These are phyloP conservation scores for Ibycter americanus DNA, from an alignment of 2,797 vertebrate genomes.

Conservation along the genomic window DNA sequence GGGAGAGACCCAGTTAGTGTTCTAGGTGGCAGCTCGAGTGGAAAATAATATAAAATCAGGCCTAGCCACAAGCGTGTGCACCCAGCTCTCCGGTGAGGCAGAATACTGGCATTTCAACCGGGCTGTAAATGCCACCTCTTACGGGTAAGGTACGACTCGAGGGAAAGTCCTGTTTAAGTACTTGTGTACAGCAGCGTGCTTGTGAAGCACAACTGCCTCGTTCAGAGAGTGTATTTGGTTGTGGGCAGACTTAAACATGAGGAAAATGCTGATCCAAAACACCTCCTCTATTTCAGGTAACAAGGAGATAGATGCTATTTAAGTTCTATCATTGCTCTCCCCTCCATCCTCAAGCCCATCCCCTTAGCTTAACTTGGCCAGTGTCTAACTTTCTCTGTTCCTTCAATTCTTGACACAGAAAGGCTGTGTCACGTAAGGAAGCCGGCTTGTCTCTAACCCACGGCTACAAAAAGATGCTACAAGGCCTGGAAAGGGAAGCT, in stretches of 20 bases:
- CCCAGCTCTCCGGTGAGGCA: not conserved
- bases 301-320: not conserved
- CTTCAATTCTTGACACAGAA: not conserved
- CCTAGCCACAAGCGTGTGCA: rapidly evolving
- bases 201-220: not conserved
- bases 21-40: not conserved
- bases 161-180: not conserved
- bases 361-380: not conserved
- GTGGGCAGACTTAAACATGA: not conserved
- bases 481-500: not conserved
- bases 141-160: not conserved
- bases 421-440: not conserved
- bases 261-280: not conserved
- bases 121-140: not conserved
- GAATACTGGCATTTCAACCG: not conserved
- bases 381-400: not conserved
- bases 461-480: not conserved
- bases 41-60: not conserved
- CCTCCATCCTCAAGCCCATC: not conserved
- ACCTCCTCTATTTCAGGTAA: not conserved
- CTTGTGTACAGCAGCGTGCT: rapidly evolving
- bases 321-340: not conserved
- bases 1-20: not conserved
- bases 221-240: not conserved
- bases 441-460: not conserved